Evolutionary conservation across 1,140 invertebrate species (phyloP).

Genomic region (Drosophila pectinifera): DNA sequence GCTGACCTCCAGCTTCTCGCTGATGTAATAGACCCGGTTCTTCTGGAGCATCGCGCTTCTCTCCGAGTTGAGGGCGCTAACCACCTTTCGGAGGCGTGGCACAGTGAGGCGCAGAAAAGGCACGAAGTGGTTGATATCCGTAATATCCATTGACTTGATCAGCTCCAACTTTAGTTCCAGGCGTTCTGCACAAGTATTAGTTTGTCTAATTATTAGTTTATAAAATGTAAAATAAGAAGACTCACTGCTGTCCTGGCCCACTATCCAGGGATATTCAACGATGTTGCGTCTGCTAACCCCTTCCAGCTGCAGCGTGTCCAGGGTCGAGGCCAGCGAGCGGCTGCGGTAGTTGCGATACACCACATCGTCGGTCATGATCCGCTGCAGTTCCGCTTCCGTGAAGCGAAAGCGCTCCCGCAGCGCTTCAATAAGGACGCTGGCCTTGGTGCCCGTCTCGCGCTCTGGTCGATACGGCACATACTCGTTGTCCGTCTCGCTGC

Average conservation of each 20-base stretch:
- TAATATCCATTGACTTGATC: slow-evolving; percentile 56
- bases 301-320: slow-evolving; percentile 59
- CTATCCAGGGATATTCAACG: slow-evolving; percentile 77
- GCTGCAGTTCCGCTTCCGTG: slow-evolving; percentile 35
- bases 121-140: slow-evolving; percentile 79
- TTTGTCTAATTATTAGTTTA: slow-evolving; percentile 1
- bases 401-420: slow-evolving; percentile 66
- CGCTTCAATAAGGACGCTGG: slow-evolving; percentile 25
- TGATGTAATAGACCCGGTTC: slow-evolving; percentile 83
- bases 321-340: slow-evolving; percentile 22
- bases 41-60: slow-evolving; percentile 31
- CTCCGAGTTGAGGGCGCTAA: slow-evolving; percentile 53
- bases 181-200: slow-evolving; percentile 36
- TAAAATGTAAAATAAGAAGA: background rate
- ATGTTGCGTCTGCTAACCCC: slow-evolving; percentile 67
- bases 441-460: slow-evolving; percentile 40
- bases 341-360: slow-evolving; percentile 59
- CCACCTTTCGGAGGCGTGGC: slow-evolving; percentile 65
- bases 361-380: slow-evolving; percentile 60
- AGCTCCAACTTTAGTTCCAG: slow-evolving; percentile 55
- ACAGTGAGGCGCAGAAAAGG: slow-evolving; percentile 71
- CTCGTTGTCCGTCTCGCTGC: slow-evolving; percentile 56
- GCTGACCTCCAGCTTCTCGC: slow-evolving; percentile 62
- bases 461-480: slow-evolving; percentile 66
- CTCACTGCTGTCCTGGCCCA: slow-evolving; percentile 66